These are phyloP conservation scores for Formica exsecta DNA, from an alignment of 1,140 invertebrate species.

Conservation along the genomic window DNA sequence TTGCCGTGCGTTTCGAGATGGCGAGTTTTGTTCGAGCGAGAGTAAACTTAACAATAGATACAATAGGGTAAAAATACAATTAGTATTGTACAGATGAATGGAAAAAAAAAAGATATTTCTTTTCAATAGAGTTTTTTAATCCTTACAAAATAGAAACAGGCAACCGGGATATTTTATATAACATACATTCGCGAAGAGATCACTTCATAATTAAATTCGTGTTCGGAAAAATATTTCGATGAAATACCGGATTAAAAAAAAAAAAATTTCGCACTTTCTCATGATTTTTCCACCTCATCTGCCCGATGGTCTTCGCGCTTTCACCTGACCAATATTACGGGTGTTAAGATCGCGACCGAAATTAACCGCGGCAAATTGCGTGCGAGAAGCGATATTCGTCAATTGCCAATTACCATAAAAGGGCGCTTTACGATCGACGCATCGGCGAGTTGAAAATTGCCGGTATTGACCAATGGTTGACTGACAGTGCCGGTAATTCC, in stretches of 20 bases:
- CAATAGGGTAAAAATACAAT: background rate
- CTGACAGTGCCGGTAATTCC: background rate
- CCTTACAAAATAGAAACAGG: too few relatives aligned
- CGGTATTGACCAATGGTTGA: background rate
- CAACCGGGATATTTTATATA: too few relatives aligned
- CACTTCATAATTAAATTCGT: too few relatives aligned
- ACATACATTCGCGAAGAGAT: too few relatives aligned
- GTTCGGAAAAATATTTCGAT: too few relatives aligned
- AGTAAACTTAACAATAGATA: background rate
- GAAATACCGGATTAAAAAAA: background rate
- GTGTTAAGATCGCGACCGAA: background rate
- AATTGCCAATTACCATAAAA: constrained; percentile 43
- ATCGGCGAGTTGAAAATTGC: background rate
- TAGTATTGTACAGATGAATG: background rate
- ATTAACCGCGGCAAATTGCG: background rate
- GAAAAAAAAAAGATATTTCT: background rate
- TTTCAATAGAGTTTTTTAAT: background rate
- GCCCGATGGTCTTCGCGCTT: background rate
- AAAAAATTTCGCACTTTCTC: background rate
- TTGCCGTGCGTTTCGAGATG: background rate
- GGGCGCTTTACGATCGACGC: background rate
- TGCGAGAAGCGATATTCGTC: background rate
- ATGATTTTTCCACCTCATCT: too few relatives aligned
- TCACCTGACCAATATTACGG: background rate
- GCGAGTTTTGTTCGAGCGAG: background rate